Evolutionary conservation across 1,140 invertebrate species (phyloP), one percentile per base, ranked within the genome.

Genomic region (Drosophila tsacasi): DNA sequence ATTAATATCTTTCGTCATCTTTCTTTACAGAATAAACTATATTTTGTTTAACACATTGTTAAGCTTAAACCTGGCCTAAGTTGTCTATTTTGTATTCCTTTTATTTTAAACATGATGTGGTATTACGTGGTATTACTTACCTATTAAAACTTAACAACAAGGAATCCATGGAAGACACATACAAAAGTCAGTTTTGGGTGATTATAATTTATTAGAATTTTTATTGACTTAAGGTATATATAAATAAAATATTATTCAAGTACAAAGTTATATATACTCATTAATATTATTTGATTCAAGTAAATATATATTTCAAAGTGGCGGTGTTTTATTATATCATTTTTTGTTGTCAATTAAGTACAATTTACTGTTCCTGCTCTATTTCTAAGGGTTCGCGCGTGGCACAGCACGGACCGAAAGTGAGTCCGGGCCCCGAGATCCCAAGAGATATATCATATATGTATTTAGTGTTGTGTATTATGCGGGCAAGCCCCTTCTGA

Each of bases 171-270:
- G 27, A 58, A 35, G 13, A 15, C 25, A 69, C 15, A 30, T 12
- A 67, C 37, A 39, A 72, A 73, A 73, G 27, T 30, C 69, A 52
- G 63, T 73, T 79, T 89, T 78, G 84, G 80, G 85, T 91, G 89
- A 86, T 91, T 91, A 91, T 91, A 87, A 87, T 87, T 91, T 91
- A 91, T 91, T 91, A 90, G 89, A 91, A 91, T 85, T 89, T 91
- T 89, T 91, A 84, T 91, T 85, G 83, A 85, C 83, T 91, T 91
- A 91, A 89, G 69, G 61, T 85, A 91, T 84, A 91, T 91, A 91
- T 87, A 91, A 91, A 91, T 91, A 91, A 91, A 91, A 89, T 91
- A 91, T 91, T 91, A 91, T 91, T 91, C 89, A 91, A 91, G 89
- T 91, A 91, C 89, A 91, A 91, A 91, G 89, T 91, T 91, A 91